Percentiles rank a stretch among this genome's conserved stretches.
Evolutionary conservation across 2,113 vertebrate species (phyloP).

Genomic region (Maccullochella peelii): DNA sequence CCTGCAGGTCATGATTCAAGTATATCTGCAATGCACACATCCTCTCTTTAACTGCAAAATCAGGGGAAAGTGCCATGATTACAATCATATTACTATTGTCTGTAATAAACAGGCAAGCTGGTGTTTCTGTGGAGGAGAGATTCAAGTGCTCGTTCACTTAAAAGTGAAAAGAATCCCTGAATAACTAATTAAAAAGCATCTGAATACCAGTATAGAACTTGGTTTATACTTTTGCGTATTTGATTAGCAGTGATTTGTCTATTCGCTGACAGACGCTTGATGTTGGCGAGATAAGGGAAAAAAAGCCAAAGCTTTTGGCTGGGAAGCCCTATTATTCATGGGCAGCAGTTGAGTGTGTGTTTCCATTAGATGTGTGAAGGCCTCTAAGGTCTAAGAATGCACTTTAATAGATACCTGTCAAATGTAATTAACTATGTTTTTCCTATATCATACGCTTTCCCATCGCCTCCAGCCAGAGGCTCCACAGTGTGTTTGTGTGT

Average conservation of each 20-base stretch:
- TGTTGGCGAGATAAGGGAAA: conserved; percentile 67
- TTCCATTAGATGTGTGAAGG: conserved; percentile 85
- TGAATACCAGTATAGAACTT: conserved; percentile 68
- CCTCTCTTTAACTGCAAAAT: conserved; percentile 48
- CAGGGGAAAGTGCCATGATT: conserved; percentile 62
- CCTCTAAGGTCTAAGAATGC: conserved; percentile 85
- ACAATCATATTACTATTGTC: conserved; percentile 80
- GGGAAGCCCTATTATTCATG: conserved; percentile 76
- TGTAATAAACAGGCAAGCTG: conserved; percentile 68
- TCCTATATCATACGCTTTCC: conserved; percentile 91
- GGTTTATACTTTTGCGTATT: conserved; percentile 75
- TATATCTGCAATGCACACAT: conserved; percentile 45
- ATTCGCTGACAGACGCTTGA: conserved; percentile 76
- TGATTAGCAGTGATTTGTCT: conserved; percentile 82
- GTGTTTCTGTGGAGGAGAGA: conserved; percentile 61
- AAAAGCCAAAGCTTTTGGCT: conserved; percentile 74
- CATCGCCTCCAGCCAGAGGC: conserved; percentile 92
- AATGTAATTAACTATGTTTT: conserved; percentile 98
- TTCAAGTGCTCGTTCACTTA: conserved; percentile 74
- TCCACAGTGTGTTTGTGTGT: conserved; percentile 73
- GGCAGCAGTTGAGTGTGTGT: conserved; percentile 80
- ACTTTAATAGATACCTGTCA: conserved; percentile 96
- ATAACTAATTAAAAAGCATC: conserved; percentile 77
- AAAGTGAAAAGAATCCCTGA: conserved; percentile 77
- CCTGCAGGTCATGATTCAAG: conserved; percentile 59